Evolutionary conservation across 2,113 vertebrate genomes (phyloP).

Genomic region (Solea solea): DNA sequence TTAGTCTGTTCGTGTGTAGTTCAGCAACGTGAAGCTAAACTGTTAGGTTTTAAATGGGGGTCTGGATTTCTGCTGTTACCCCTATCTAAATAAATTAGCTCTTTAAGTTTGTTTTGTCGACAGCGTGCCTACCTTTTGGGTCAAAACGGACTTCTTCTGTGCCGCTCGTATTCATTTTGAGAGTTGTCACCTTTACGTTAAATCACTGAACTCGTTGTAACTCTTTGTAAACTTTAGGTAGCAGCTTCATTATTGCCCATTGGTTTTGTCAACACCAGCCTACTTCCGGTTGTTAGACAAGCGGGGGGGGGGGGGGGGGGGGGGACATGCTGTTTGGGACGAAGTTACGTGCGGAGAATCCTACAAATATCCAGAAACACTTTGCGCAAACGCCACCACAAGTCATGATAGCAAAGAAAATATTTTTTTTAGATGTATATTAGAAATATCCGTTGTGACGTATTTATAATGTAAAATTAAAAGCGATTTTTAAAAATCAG

Average conservation of each 20-base stretch:
- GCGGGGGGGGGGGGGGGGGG: neutral
- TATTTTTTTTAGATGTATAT: no score
- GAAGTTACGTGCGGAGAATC: neutral
- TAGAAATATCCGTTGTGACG: no score
- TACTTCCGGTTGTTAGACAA: conserved; percentile 55
- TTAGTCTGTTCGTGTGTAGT: neutral
- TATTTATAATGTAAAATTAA: neutral
- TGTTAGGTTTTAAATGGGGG: neutral
- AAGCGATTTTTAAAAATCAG: neutral
- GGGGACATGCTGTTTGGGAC: conserved; percentile 6
- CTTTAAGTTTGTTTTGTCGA: no score
- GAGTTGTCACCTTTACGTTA: neutral
- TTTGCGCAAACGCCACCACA: no score
- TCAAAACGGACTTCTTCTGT: conserved; percentile 66
- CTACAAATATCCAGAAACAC: neutral
- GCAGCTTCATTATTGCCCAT: neutral
- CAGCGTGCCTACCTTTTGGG: conserved; percentile 70
- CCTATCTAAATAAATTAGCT: no score
- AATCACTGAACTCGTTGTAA: neutral
- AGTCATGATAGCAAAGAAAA: no score
- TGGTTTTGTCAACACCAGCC: neutral
- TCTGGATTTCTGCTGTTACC: neutral
- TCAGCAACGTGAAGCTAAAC: neutral
- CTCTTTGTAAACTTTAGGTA: neutral
- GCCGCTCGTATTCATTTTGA: conserved; percentile 44